Evolutionary conservation across 2,888 invertebrate species (phyloP).

Genomic region (Metellina segmentata): DNA sequence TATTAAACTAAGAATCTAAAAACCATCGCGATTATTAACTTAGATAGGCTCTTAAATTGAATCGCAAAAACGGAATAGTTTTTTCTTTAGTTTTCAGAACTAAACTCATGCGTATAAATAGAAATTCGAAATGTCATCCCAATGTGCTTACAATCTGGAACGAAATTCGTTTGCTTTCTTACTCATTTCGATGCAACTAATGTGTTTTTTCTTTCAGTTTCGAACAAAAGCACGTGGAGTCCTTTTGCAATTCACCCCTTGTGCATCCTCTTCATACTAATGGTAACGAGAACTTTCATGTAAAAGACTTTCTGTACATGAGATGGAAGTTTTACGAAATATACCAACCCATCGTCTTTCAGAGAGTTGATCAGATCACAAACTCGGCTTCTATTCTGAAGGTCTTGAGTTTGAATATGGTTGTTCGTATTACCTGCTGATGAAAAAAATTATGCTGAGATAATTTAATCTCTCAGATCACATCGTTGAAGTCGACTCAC

Average conservation of each 20-base stretch:
- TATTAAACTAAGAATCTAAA: too few species aligned
- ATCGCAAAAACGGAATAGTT: too few species aligned
- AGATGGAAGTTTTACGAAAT: constrained; percentile 5
- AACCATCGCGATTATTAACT: too few species aligned
- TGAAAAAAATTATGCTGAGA: background rate
- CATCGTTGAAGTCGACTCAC: background rate
- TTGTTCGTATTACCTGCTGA: background rate
- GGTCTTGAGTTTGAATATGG: background rate
- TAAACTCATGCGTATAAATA: background rate
- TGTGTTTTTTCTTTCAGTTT: constrained; percentile 30
- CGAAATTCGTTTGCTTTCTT: background rate
- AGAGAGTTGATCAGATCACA: background rate
- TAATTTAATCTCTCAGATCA: background rate
- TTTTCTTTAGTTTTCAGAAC: too few species aligned
- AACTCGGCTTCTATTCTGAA: background rate
- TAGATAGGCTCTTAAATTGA: too few species aligned
- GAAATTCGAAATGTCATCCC: background rate
- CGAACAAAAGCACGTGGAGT: constrained; percentile 60
- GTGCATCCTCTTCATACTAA: constrained; percentile 40
- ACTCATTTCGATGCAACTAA: background rate
- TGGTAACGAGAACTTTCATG: constrained; percentile 50
- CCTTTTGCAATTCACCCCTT: constrained; percentile 34
- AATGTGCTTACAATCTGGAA: background rate
- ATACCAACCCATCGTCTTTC: constrained; percentile 44
- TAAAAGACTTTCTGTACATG: background rate